Evolutionary conservation across 1,140 invertebrate genomes (phyloP).

Genomic region (Armadillidium nasatum): DNA sequence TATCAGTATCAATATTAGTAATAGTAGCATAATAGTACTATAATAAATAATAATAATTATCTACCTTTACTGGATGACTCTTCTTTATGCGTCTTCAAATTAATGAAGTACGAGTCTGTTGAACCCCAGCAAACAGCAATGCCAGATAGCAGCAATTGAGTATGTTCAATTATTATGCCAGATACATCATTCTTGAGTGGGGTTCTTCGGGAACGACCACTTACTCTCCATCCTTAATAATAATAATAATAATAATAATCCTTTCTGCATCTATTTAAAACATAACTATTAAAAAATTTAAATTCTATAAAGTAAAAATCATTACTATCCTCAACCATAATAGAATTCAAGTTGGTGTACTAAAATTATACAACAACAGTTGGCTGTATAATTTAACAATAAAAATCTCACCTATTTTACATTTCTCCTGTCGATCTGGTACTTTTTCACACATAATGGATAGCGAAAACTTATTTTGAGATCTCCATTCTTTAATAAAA

Average conservation of each 20-base stretch:
- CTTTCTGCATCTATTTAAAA: no score
- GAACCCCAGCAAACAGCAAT: constrained; percentile 50
- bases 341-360: no score
- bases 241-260: no score
- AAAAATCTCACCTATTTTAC: constrained; percentile 31
- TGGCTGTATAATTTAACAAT: no score
- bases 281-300: no score
- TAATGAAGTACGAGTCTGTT: constrained; percentile 50
- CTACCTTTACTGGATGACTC: constrained; percentile 19
- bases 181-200: background rate
- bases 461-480: constrained; percentile 47
- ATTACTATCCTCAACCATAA: no score
- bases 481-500: constrained; percentile 50
- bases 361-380: no score
- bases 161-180: constrained; percentile 42
- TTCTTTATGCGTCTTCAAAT: constrained; percentile 28
- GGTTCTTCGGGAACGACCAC: background rate
- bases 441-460: constrained; percentile 49
- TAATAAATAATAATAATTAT: no score
- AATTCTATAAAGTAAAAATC: no score
- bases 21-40: no score
- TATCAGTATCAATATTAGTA: no score
- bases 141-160: constrained; percentile 48
- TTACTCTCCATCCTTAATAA: constrained; percentile 33
- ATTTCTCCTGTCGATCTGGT: constrained; percentile 17